Percentiles rank a stretch among this genome's conserved stretches.
These are phyloP conservation scores for Grallaria varia DNA, from an alignment of 2,113 vertebrate genomes.

Conservation along the genomic window DNA sequence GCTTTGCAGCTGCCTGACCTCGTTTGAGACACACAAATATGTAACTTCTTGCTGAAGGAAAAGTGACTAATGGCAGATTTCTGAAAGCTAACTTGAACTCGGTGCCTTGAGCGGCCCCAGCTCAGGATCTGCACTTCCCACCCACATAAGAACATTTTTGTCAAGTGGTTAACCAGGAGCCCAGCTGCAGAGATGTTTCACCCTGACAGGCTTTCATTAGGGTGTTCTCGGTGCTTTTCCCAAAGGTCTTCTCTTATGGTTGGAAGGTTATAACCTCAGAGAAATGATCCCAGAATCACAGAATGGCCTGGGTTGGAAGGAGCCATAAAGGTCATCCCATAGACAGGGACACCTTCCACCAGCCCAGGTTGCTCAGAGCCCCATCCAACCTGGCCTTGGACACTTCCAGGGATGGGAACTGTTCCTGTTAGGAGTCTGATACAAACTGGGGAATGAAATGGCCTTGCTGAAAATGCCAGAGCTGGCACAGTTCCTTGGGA, in stretches of 20 bases:
- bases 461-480: not conserved
- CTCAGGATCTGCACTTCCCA: slow-evolving; percentile 68
- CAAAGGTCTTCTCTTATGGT: not conserved
- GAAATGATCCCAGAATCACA: not conserved
- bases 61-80: slow-evolving; percentile 53
- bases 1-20: slow-evolving; percentile 64
- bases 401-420: not conserved
- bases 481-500: not conserved
- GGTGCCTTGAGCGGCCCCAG: slow-evolving; percentile 58
- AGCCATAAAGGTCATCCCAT: not conserved
- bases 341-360: not conserved
- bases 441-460: not conserved
- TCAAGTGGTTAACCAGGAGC: slow-evolving; percentile 74
- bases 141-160: slow-evolving; percentile 74
- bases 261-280: not conserved
- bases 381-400: not conserved
- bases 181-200: slow-evolving; percentile 69
- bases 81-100: slow-evolving; percentile 64
- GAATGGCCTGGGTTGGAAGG: not conserved
- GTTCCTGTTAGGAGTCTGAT: not conserved
- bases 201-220: slow-evolving; percentile 45
- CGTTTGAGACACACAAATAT: slow-evolving; percentile 50
- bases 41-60: slow-evolving; percentile 43
- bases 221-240: slow-evolving; percentile 20
- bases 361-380: not conserved